Evolutionary conservation across 2,888 invertebrate genomes (phyloP).

Genomic region (Tetranychus piercei): DNA sequence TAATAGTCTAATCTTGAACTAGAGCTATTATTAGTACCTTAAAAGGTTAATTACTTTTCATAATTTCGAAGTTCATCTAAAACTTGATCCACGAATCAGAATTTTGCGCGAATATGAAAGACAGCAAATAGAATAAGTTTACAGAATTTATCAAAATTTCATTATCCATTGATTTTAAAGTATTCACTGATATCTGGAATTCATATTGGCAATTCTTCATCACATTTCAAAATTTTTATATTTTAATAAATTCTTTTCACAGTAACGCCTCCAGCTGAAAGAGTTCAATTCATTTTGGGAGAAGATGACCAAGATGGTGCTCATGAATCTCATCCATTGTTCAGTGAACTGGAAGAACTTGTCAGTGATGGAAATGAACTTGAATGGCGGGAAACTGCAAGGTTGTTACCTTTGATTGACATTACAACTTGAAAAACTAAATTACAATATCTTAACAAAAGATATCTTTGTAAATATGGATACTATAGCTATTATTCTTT

Average conservation of each 20-base stretch:
- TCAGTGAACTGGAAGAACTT: slow-evolving; percentile 94
- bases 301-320: slow-evolving; percentile 61
- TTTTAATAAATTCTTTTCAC: background rate
- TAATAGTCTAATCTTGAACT: too few species aligned
- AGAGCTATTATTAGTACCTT: too few species aligned
- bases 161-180: too few species aligned
- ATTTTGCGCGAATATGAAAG: too few species aligned
- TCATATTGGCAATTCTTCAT: background rate
- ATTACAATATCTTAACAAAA: background rate
- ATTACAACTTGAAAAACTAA: background rate
- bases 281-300: slow-evolving; percentile 89
- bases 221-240: background rate
- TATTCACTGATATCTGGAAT: too few species aligned
- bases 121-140: too few species aligned
- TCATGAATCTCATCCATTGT: slow-evolving; percentile 66
- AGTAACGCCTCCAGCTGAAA: slow-evolving; percentile 59
- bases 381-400: slow-evolving; percentile 96
- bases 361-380: slow-evolving; percentile 59
- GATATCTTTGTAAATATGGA: background rate
- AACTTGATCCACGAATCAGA: too few species aligned
- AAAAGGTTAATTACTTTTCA: too few species aligned
- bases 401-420: slow-evolving; percentile 29
- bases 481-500: background rate
- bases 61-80: too few species aligned
- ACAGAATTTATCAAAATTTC: too few species aligned